Evolutionary conservation across 1,140 invertebrate genomes (phyloP).

Genomic region (Achatina immaculata): DNA sequence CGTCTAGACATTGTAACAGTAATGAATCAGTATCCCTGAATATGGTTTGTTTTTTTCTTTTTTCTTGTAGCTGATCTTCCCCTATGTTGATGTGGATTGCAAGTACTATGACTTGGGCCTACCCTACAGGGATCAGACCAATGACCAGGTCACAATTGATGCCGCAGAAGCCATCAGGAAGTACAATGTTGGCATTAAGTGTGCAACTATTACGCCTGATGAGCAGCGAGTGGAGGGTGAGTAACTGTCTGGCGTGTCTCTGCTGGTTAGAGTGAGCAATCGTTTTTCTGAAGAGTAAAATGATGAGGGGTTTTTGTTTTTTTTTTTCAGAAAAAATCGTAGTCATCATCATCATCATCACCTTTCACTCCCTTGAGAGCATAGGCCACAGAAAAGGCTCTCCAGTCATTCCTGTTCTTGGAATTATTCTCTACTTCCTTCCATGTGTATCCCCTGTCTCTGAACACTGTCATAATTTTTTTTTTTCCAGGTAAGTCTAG

Average conservation of each 20-base stretch:
- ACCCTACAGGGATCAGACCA: conserved; percentile 92
- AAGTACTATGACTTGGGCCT: conserved; percentile 97
- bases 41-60: too few species aligned
- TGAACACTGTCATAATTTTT: too few species aligned
- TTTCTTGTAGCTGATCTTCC: conserved; percentile 84
- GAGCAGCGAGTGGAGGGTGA: conserved; percentile 88
- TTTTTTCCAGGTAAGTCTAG: too few species aligned
- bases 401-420: too few species aligned
- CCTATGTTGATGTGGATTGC: conserved; percentile 95
- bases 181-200: conserved; percentile 99
- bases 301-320: not conserved
- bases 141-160: conserved; percentile 96
- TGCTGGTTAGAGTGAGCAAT: not conserved
- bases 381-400: too few species aligned
- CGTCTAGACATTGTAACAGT: too few species aligned
- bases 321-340: not conserved
- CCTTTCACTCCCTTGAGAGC: too few species aligned
- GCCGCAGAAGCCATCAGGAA: conserved; percentile 97
- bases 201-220: conserved; percentile 98
- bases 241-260: not conserved
- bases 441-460: too few species aligned
- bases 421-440: too few species aligned
- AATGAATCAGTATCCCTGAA: too few species aligned
- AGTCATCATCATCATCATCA: too few species aligned
- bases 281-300: not conserved